Evolutionary conservation across 2,888 invertebrate genomes (phyloP), one percentile per base, ranked within the genome.

Genomic region (Ectobius pallidus): DNA sequence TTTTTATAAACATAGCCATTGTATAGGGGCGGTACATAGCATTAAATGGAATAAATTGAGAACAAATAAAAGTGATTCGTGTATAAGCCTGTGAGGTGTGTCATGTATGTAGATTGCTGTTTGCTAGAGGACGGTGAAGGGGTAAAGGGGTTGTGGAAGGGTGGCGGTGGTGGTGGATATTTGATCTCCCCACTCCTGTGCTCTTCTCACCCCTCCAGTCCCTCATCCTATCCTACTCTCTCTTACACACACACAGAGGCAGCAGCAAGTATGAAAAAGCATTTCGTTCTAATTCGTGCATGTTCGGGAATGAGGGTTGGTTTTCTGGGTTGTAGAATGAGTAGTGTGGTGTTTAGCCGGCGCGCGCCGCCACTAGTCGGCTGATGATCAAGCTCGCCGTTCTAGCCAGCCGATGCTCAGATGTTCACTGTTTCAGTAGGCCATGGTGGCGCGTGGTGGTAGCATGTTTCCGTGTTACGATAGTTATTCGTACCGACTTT

Each of bases 381-480:
- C 16, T 18, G 46, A 25, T 27, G 44, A 46, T 7, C n/a, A n/a
- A 18, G 9, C 16, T 39, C 27, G 44, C 27, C 18, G 27, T 27
- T 22, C n/a, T n/a, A n/a, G 49, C 16, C n/a, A n/a, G n/a, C n/a
- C n/a, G n/a, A n/a, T n/a, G n/a, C n/a, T n/a, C n/a, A n/a, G n/a
- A n/a, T 30, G 1, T n/a, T 30, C 3, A 11, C 46, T 20, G 32
- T 22, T 16, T 82, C 88, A 90, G 90, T 91, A 88, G 88, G 91
- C 90, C 89, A 91, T 91, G 91, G 91, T 92, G 88, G 91, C 91
- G 89, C 90, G 89, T 86, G 87, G 89, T 87, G 90, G 87, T 86
- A 90, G 88, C 87, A 91, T 90, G 90, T 90, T 89, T 87, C 89
- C 89, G 83, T 89, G 89, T 86, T 89, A 89, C 86, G 90, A 90